Evolutionary conservation across 37 sponge, comb jelly and placozoan species (phyloP).

Genomic region (Diacarnus erythraeanus): DNA sequence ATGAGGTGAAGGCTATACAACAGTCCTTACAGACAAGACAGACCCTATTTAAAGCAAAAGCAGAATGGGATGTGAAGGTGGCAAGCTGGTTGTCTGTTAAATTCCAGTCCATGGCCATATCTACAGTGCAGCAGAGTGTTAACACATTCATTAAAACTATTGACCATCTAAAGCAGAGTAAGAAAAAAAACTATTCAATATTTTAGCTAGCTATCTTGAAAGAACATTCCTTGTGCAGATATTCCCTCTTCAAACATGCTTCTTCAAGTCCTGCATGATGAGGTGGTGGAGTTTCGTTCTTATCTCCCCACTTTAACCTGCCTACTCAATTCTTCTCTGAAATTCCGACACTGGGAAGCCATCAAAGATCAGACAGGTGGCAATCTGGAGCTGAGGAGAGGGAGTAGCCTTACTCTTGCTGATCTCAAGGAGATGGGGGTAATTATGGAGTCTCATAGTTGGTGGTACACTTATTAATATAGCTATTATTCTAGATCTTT

Average conservation of each 20-base stretch:
- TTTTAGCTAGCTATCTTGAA: background rate
- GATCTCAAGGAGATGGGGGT: conserved; percentile 8
- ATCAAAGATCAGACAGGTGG: conserved; percentile 21
- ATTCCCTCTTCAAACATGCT: conserved; percentile 35
- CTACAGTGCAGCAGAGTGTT: conserved; percentile 39
- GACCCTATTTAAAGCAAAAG: conserved; percentile 25
- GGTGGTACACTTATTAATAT: background rate
- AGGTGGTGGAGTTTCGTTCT: conserved; percentile 34
- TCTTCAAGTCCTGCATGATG: conserved; percentile 11
- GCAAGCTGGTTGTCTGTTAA: conserved; percentile 18
- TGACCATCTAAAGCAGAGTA: conserved; percentile 53
- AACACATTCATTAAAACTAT: conserved; percentile 48
- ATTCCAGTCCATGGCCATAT: conserved; percentile 32
- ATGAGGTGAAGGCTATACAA: conserved; percentile 15
- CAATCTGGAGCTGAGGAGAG: background rate
- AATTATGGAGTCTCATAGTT: background rate
- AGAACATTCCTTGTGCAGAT: background rate
- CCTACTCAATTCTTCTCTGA: conserved; percentile 50
- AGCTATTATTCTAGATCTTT: conserved; percentile 19
- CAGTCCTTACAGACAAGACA: conserved; percentile 26
- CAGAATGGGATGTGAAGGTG: conserved; percentile 40
- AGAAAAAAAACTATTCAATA: background rate
- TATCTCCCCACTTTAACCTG: conserved; percentile 49
- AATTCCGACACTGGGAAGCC: conserved; percentile 49
- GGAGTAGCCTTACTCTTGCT: background rate